These are phyloP conservation scores for Arge pagana DNA, from an alignment of 2,888 invertebrate species.

Conservation along the genomic window DNA sequence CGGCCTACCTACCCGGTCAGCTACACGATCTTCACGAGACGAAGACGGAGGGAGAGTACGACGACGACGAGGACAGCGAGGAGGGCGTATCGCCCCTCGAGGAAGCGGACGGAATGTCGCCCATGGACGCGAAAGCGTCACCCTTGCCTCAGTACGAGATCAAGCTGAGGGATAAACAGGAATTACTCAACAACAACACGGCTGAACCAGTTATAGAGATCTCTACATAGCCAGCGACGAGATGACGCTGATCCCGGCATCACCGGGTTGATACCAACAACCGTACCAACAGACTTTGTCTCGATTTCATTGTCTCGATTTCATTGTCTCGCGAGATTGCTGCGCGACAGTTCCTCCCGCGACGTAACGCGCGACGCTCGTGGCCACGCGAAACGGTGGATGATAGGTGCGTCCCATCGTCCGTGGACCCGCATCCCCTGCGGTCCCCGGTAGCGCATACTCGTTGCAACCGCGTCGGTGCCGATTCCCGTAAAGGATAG, in stretches of 20 bases:
- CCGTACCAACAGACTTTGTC: background rate
- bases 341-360: too few relatives aligned
- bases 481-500: too few relatives aligned
- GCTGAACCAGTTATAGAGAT: conserved; percentile 65
- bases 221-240: conserved; percentile 46
- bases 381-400: too few relatives aligned
- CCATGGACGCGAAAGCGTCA: conserved; percentile 44
- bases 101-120: conserved; percentile 43
- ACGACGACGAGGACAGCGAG: conserved; percentile 58
- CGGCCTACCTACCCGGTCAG: conserved; percentile 57
- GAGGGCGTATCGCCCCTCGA: conserved; percentile 45
- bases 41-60: conserved; percentile 55
- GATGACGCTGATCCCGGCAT: background rate
- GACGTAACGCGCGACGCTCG: too few relatives aligned
- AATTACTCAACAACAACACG: conserved; percentile 64
- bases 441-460: too few relatives aligned
- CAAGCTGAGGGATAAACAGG: conserved; percentile 59
- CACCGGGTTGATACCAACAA: background rate
- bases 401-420: too few relatives aligned
- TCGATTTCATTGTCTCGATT: background rate
- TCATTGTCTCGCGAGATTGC: too few relatives aligned
- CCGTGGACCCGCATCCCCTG: too few relatives aligned
- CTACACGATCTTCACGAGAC: conserved; percentile 58
- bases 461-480: too few relatives aligned
- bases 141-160: conserved; percentile 47